phyloP scores from a whole-genome alignment of 2,797 vertebrate genomes.

The Bradypodion pumilum region DNA sequence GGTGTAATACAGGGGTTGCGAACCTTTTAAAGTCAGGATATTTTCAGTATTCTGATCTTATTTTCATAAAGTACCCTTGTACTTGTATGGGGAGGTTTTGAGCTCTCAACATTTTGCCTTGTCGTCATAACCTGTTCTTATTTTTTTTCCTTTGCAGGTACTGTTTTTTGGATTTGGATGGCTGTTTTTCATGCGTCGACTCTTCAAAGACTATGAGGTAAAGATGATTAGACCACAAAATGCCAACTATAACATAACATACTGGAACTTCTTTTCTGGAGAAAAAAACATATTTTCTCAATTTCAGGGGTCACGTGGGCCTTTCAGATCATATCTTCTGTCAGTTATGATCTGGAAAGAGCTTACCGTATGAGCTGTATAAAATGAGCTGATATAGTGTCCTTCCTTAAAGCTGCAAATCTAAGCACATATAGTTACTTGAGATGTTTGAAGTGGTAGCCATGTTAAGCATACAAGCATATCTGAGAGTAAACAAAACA shows the following conservation, averaged over 20 bases:
- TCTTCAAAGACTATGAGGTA: slow-evolving; percentile 99
- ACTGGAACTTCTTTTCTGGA: neutral
- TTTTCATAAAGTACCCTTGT: slow-evolving; percentile 6
- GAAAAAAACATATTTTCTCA: no score
- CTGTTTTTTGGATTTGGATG: slow-evolving; percentile 98
- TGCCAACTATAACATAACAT: neutral
- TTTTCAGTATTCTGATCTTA: neutral
- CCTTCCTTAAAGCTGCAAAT: no score
- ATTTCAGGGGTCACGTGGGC: no score
- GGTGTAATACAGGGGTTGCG: no score
- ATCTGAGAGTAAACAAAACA: no score
- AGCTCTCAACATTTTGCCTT: slow-evolving; percentile 1
- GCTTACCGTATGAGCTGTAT: neutral
- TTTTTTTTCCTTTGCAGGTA: slow-evolving; percentile 79
- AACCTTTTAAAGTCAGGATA: no score
- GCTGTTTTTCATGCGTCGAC: slow-evolving; percentile 96
- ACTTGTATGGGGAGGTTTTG: neutral
- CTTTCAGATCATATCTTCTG: no score
- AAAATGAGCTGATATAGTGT: neutral
- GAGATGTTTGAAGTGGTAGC: no score
- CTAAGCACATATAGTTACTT: neutral
- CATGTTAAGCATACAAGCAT: no score
- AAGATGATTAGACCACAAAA: slow-evolving; percentile 36
- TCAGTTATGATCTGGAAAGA: neutral
- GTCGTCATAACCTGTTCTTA: neutral